Conservation (phyloP, 2,888 invertebrate species). For the Agriotes lineatus region DNA sequence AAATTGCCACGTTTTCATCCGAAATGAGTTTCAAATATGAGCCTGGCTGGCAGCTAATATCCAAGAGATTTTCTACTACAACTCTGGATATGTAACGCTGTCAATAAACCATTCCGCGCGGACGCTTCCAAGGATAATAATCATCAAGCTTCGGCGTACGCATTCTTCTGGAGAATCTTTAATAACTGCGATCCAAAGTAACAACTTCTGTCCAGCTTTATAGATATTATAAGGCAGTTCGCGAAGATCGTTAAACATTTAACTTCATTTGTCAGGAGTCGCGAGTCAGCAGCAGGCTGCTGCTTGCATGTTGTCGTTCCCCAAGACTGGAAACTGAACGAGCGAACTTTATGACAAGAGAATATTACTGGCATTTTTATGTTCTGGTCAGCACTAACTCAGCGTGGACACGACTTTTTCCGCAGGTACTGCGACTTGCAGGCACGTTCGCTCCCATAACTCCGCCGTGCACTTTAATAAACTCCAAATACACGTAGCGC, state of each 20-base stretch:
- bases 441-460: conserved; percentile 27
- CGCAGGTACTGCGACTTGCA: conserved; percentile 24
- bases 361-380: conserved; percentile 45
- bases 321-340: conserved; percentile 37
- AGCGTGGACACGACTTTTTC: conserved; percentile 31
- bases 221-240: conserved; percentile 10
- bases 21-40: too few relatives aligned
- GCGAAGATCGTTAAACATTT: conserved; percentile 25
- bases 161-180: neutral
- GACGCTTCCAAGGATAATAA: conserved; percentile 10
- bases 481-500: conserved; percentile 7
- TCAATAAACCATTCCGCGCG: neutral
- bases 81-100: too few relatives aligned
- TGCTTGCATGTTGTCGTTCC: conserved; percentile 34
- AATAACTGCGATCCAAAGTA: neutral
- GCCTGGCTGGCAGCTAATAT: too few relatives aligned
- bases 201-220: neutral
- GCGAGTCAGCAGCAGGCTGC: conserved; percentile 20
- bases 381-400: conserved; percentile 43
- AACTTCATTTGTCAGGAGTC: conserved; percentile 21
- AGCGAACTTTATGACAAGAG: conserved; percentile 42
- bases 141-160: neutral
- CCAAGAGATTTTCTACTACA: too few relatives aligned
- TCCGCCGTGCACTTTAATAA: conserved; percentile 15
- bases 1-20: too few relatives aligned